Evolutionary conservation across 53 echinoderm and acorn worm species (phyloP), one percentile per base, ranked within the genome.

Genomic region (Holothuria scabra): DNA sequence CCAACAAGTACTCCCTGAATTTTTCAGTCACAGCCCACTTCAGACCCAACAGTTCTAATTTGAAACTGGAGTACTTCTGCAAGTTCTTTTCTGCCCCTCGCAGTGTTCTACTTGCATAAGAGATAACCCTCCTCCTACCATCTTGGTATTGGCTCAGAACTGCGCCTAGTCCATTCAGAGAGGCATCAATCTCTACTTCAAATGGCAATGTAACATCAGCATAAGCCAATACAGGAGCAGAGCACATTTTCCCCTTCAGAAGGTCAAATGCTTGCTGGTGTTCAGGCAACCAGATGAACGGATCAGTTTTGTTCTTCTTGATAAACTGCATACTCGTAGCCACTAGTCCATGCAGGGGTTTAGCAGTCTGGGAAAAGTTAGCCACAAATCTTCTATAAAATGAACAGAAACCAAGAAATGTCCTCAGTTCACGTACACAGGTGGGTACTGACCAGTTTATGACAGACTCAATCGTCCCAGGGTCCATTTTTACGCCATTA

Each of bases 41-140:
- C 22, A 70, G 18, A 2, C 37, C 87, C 13, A 49, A 48, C 14
- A 87, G 35, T 33, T 87, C 82, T 28, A 87, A 34, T 57, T 87
- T 87, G 71, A 81, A 70, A 55, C 81, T 81, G 21, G 81, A 81
- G 62, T 87, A 87, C 57, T 44, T 81, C 18, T 87, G 61, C 88
- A 83, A 74, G 46, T 83, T 88, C 22, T 32, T 88, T 64, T 88
- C 88, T 13, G 88, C 59, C 25, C 82, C 82, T 52, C 88, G 23
- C 34, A 83, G 64, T 9, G 82, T 60, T 1, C 88, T 28, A 57
- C 83, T 88, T 0, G 83, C 83, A 81, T 88, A 88, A 12, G 46
- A 56, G 6, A 83, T 63, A 0, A 88, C 88, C 3, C 69, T 67
- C 32, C 75, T 31, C 46, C 60, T 60, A 6, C 75, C 83, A 59